phyloP scores from a whole-genome alignment of 1,140 invertebrate species.

The Helicoverpa zea region DNA sequence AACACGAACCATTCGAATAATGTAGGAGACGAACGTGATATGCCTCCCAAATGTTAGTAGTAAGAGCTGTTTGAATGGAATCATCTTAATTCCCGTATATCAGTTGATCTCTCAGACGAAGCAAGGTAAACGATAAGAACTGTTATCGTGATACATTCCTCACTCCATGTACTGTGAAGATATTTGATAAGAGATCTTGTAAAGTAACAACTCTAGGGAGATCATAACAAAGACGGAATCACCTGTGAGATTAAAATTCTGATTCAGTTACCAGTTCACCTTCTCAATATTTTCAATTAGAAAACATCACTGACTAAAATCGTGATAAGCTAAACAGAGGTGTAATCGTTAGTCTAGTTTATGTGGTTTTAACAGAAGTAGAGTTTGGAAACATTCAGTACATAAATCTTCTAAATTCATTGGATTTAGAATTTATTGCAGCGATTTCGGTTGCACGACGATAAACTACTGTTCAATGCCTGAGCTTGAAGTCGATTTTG shows the following conservation, averaged over 20 bases:
- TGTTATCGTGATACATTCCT: conserved; percentile 60
- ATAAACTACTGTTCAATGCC: conserved; percentile 48
- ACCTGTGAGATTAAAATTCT: not conserved
- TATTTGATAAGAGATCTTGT: conserved; percentile 53
- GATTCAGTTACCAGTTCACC: not conserved
- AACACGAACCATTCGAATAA: not conserved
- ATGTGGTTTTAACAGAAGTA: conserved; percentile 24
- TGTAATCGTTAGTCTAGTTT: conserved; percentile 41
- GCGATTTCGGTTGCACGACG: conserved; percentile 65
- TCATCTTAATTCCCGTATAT: conserved; percentile 31
- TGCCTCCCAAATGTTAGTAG: conserved; percentile 1
- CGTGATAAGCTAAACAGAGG: conserved; percentile 29
- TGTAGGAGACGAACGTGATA: conserved; percentile 24
- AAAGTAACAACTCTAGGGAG: conserved; percentile 37
- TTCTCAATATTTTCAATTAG: not conserved
- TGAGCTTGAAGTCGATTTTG: not conserved
- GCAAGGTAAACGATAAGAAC: conserved; percentile 53
- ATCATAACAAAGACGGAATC: conserved; percentile 24
- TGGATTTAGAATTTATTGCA: conserved; percentile 68
- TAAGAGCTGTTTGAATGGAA: conserved; percentile 39
- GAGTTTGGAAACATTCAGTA: conserved; percentile 62
- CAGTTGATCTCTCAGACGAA: conserved; percentile 49
- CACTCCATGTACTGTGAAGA: conserved; percentile 47
- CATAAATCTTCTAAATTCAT: conserved; percentile 72
- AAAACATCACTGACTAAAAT: conserved; percentile 12